A percentile compares a stretch with the other conserved stretches of the same genome.
Conservation (phyloP, 2,113 vertebrate genomes). For the Rhinolophus sinicus region DNA sequence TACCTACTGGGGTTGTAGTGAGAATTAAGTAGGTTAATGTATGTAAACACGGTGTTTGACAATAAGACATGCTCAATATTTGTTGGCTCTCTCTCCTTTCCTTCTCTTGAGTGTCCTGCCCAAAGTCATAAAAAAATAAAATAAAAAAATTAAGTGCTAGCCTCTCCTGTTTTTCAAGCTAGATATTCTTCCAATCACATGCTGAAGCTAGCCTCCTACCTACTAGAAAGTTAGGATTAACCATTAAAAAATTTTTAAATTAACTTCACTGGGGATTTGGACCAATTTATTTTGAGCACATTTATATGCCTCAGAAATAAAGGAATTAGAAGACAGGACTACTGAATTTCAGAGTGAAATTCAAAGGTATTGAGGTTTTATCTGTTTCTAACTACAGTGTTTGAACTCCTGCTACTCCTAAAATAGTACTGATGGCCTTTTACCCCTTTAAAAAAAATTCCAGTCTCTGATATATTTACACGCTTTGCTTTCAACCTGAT, state of each 20-base stretch:
- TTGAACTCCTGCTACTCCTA: slow-evolving; percentile 56
- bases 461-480: slow-evolving; percentile 63
- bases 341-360: slow-evolving; percentile 44
- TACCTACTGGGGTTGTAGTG: not conserved
- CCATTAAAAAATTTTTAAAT: not conserved
- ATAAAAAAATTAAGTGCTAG: not conserved
- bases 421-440: slow-evolving; percentile 72
- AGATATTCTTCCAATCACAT: not conserved
- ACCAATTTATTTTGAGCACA: slow-evolving; percentile 58
- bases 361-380: slow-evolving; percentile 52
- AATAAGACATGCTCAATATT: not conserved
- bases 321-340: slow-evolving; percentile 16
- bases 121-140: not conserved
- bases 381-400: slow-evolving; percentile 59
- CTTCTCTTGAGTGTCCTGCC: not conserved
- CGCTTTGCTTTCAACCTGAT: slow-evolving; percentile 78
- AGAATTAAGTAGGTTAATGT: not conserved
- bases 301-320: slow-evolving; percentile 23
- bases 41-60: not conserved
- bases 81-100: not conserved
- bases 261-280: slow-evolving; percentile 26
- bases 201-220: not conserved
- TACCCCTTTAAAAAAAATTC: not conserved
- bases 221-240: not conserved
- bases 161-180: not conserved